Evolutionary conservation across 2,797 vertebrate genomes (phyloP).

Genomic region (Sarcophilus harrisii): DNA sequence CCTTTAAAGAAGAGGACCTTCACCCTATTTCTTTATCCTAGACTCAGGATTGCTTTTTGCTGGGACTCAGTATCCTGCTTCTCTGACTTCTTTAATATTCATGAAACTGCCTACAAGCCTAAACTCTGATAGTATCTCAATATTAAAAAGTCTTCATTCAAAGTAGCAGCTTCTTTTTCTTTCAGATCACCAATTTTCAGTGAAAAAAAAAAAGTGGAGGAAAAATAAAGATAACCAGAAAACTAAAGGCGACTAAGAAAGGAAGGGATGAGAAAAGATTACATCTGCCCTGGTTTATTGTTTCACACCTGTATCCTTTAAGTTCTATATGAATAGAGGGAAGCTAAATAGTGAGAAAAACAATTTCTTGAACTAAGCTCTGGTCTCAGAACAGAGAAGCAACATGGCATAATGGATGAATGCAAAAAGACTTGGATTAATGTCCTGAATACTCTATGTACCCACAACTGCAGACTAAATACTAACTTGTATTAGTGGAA

Average conservation of each 20-base stretch:
- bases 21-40: constrained; percentile 21
- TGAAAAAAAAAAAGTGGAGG: constrained; percentile 31
- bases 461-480: background rate
- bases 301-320: background rate
- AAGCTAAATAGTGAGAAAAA: background rate
- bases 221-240: constrained; percentile 43
- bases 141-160: background rate
- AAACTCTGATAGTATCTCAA: background rate
- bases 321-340: background rate
- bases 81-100: constrained; percentile 33
- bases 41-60: background rate
- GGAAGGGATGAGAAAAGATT: constrained; percentile 10
- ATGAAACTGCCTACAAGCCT: constrained; percentile 16
- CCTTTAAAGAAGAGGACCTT: constrained; percentile 47
- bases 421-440: background rate
- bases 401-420: background rate
- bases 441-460: background rate
- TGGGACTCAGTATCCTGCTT: background rate
- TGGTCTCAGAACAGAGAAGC: background rate
- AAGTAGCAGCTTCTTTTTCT: background rate
- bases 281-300: background rate
- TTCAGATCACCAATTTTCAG: constrained; percentile 10
- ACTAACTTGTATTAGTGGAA: background rate
- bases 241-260: constrained; percentile 28
- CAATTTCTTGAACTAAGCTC: background rate